phyloP scores from a whole-genome alignment of 1,140 invertebrate species.

The Solenopsis fugax region DNA sequence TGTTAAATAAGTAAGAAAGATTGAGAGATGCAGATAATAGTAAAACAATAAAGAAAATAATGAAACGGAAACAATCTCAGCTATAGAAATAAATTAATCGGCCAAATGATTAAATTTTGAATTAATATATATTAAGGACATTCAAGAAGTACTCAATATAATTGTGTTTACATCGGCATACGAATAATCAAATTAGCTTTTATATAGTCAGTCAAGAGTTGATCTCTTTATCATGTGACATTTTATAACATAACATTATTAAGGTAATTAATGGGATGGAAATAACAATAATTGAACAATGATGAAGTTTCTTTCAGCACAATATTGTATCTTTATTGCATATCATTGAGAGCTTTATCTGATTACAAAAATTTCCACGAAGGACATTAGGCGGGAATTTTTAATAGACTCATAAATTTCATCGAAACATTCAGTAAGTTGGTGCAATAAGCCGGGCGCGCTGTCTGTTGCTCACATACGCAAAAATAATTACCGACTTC shows the following conservation, averaged over 20 bases:
- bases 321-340: conserved; percentile 34
- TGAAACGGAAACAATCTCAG: background rate
- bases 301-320: background rate
- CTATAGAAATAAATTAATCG: background rate
- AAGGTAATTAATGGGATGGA: background rate
- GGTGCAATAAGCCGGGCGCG: background rate
- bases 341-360: conserved; percentile 23
- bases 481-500: conserved; percentile 57
- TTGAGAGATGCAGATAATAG: background rate
- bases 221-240: background rate
- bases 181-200: background rate
- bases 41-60: conserved; percentile 1
- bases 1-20: conserved; percentile 18
- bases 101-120: background rate
- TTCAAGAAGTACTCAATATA: background rate
- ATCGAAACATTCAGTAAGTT: conserved; percentile 34
- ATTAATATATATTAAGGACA: background rate
- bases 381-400: conserved; percentile 46
- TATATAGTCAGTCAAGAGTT: conserved; percentile 1
- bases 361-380: conserved; percentile 28
- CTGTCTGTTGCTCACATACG: conserved; percentile 27
- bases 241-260: background rate
- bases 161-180: background rate
- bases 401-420: conserved; percentile 55
- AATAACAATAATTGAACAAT: background rate